A percentile compares a stretch with the other conserved stretches of the same genome.
Conservation (phyloP, 2,797 vertebrate genomes). For the Leucoraja ocellata region DNA sequence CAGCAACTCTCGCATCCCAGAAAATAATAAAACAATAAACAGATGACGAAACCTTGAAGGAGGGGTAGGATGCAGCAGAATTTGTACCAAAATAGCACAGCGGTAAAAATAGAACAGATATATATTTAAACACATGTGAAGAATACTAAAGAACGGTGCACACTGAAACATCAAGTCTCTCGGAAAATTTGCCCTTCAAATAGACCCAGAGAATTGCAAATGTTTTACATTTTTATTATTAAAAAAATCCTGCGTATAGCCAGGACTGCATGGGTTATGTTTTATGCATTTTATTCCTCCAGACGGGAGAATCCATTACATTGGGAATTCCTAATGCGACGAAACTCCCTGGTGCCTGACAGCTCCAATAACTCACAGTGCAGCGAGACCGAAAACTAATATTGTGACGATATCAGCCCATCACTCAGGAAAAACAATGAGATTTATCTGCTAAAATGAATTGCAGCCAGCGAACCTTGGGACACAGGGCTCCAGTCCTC, state of each 20-base stretch:
- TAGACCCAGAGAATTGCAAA: neutral
- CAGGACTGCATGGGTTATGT: neutral
- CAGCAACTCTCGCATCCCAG: no score
- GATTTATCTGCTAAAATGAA: conserved; percentile 25
- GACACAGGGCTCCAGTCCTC: neutral
- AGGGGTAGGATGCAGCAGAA: neutral
- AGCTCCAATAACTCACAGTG: conserved; percentile 36
- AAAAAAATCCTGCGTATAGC: neutral
- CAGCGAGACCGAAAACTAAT: neutral
- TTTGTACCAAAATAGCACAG: neutral
- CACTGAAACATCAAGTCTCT: neutral
- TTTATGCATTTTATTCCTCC: conserved; percentile 26
- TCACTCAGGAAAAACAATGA: conserved; percentile 27
- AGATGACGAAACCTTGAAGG: neutral
- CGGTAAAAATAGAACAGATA: neutral
- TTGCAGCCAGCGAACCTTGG: neutral
- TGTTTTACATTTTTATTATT: neutral
- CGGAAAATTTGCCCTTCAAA: neutral
- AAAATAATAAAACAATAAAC: no score
- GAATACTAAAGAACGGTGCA: neutral
- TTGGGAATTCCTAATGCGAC: neutral
- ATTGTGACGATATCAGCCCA: conserved; percentile 29
- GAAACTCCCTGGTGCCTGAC: conserved; percentile 35
- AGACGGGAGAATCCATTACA: conserved; percentile 12
- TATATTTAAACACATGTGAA: neutral